Conservation (phyloP, 2,113 vertebrate genomes). For the Heloderma charlesbogerti region DNA sequence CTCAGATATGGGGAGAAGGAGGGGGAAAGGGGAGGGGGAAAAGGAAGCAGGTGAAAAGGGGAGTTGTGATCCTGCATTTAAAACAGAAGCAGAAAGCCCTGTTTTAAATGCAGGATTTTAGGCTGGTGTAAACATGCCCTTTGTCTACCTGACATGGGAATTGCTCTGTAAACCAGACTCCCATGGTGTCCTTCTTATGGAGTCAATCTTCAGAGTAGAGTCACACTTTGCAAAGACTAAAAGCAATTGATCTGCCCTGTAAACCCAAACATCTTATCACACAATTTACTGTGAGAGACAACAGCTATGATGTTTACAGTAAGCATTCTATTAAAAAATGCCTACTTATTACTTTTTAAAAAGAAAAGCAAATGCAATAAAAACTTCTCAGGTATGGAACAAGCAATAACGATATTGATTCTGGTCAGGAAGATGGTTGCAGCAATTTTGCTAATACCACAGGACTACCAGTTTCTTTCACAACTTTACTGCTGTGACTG, state of each 20-base stretch:
- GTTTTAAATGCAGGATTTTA: no score
- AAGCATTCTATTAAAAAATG: slow-evolving; percentile 28
- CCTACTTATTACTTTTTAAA: slow-evolving; percentile 40
- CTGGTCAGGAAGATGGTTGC: slow-evolving; percentile 50
- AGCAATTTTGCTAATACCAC: slow-evolving; percentile 47
- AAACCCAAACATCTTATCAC: slow-evolving; percentile 17
- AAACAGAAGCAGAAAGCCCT: no score
- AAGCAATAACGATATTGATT: slow-evolving; percentile 54
- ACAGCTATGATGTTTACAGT: slow-evolving; percentile 7
- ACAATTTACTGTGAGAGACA: slow-evolving; percentile 40
- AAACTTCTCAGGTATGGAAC: slow-evolving; percentile 48
- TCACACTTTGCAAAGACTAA: slow-evolving; percentile 12
- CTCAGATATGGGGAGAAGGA: no score
- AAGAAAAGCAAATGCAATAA: slow-evolving; percentile 43
- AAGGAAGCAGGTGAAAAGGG: no score
- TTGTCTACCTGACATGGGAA: neutral
- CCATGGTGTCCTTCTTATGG: neutral
- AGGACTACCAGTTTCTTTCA: slow-evolving; percentile 44
- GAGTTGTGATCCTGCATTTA: no score
- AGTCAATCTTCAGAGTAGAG: neutral
- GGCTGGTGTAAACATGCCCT: no score
- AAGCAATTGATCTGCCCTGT: slow-evolving; percentile 22
- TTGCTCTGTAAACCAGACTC: slow-evolving; percentile 10
- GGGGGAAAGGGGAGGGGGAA: no score
- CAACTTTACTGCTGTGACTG: slow-evolving; percentile 28